Conservation (phyloP, 2,888 invertebrate genomes). For the Gibbula magus region DNA sequence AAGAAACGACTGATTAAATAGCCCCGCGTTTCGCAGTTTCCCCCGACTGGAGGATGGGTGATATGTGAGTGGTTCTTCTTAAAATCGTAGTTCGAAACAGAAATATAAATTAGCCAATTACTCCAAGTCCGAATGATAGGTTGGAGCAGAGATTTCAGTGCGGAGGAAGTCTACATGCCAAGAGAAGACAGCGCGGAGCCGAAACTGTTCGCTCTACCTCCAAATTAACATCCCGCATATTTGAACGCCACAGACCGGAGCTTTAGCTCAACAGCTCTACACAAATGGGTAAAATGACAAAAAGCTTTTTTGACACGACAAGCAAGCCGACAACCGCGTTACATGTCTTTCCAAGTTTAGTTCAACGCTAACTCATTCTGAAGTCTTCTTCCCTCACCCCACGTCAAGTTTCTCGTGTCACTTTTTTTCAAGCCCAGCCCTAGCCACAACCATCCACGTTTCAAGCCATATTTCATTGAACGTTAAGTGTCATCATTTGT, state of each 20-base stretch:
- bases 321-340: neutral
- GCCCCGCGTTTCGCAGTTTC: neutral
- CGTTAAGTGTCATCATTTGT: neutral
- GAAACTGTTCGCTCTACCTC: neutral
- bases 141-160: neutral
- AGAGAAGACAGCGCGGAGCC: neutral
- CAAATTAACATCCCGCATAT: conserved; percentile 10
- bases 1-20: conserved; percentile 9
- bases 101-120: conserved; percentile 23
- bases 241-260: neutral
- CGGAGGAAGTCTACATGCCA: neutral
- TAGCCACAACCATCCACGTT: neutral
- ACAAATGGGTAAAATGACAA: conserved; percentile 20
- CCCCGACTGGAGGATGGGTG: neutral
- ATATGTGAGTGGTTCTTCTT: conserved; percentile 15
- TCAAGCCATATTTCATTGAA: conserved; percentile 7
- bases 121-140: neutral
- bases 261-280: conserved; percentile 1
- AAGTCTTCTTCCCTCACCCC: neutral
- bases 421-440: neutral
- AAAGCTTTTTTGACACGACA: neutral
- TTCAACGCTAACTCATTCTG: conserved; percentile 4
- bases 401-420: neutral
- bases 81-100: conserved; percentile 15
- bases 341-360: neutral